Evolutionary conservation across 2,797 vertebrate genomes (phyloP).

Genomic region (Paramormyrops hopkinsi): DNA sequence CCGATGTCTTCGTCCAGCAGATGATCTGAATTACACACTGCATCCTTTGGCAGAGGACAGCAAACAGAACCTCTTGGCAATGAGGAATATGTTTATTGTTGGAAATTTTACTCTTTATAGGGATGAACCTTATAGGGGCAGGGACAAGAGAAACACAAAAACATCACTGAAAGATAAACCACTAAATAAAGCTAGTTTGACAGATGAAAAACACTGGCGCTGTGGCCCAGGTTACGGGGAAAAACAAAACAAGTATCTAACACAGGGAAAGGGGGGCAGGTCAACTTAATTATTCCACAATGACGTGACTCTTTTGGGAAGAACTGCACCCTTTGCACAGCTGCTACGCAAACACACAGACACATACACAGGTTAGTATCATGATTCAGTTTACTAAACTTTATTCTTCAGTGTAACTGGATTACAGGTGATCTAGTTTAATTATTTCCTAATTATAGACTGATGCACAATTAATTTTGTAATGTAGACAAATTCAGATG

Average conservation of each 20-base stretch:
- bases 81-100: neutral
- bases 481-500: neutral
- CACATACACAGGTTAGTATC: neutral
- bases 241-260: neutral
- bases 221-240: neutral
- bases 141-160: neutral
- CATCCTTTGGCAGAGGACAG: neutral
- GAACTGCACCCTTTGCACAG: neutral
- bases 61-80: neutral
- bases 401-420: neutral
- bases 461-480: neutral
- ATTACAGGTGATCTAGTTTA: neutral
- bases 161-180: neutral
- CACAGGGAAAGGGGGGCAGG: neutral
- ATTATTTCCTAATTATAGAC: neutral
- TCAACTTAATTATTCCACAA: neutral
- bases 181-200: neutral
- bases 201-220: neutral
- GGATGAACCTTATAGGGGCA: neutral
- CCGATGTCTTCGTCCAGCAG: neutral
- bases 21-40: neutral
- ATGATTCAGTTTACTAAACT: neutral
- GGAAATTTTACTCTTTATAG: neutral
- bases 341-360: neutral
- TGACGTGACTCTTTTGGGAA: neutral